These are phyloP conservation scores for Dipodomys spectabilis DNA, from an alignment of 2,113 vertebrate species.

Conservation along the genomic window DNA sequence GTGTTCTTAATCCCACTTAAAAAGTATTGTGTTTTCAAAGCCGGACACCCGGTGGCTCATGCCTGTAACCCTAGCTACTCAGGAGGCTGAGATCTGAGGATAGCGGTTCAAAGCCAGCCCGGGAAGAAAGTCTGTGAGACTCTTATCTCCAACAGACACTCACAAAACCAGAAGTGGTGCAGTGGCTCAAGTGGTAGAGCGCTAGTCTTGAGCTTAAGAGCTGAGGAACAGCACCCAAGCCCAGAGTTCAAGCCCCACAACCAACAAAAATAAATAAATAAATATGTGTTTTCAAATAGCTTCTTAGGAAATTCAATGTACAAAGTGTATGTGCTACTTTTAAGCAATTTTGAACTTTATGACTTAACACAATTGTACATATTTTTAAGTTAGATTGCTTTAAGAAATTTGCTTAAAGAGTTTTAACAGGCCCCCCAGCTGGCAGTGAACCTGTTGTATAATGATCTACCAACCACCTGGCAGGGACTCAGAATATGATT, in stretches of 20 bases:
- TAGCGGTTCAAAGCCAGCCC: too few relatives aligned
- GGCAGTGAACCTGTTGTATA: background rate
- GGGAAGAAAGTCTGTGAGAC: too few relatives aligned
- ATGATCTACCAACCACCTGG: background rate
- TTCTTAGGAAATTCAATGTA: background rate
- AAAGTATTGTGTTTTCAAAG: background rate
- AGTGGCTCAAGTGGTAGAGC: too few relatives aligned
- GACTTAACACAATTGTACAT: background rate
- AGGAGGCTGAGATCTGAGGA: too few relatives aligned
- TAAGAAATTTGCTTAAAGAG: conserved; percentile 3
- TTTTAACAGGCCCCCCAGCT: background rate
- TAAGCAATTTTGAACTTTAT: background rate
- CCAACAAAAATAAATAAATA: too few relatives aligned
- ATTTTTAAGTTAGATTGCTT: background rate
- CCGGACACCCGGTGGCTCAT: too few relatives aligned
- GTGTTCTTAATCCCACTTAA: background rate
- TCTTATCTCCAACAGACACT: too few relatives aligned
- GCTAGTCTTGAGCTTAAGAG: too few relatives aligned
- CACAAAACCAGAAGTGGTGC: too few relatives aligned
- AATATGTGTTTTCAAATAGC: background rate
- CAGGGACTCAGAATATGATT: background rate
- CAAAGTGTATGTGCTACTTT: background rate
- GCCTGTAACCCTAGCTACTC: too few relatives aligned
- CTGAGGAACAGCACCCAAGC: too few relatives aligned
- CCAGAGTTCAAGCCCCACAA: too few relatives aligned